phyloP scores from a whole-genome alignment of 2,113 vertebrate genomes.

The Marcusenius ussheri region DNA sequence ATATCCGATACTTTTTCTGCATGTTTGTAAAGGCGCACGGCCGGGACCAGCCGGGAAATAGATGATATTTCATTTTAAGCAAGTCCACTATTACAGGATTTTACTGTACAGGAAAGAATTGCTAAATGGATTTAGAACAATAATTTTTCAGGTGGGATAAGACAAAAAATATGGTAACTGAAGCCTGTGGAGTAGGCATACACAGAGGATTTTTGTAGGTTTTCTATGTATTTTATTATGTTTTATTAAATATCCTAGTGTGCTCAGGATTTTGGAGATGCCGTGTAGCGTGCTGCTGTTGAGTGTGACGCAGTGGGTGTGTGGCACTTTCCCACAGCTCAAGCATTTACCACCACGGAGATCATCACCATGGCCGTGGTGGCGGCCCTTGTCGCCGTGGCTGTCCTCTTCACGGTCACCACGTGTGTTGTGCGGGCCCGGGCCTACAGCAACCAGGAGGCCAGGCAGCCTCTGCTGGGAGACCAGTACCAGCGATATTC shows the following conservation, averaged over 20 bases:
- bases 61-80: no score
- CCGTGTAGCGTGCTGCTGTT: not conserved
- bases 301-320: not conserved
- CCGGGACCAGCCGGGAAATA: no score
- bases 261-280: not conserved
- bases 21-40: no score
- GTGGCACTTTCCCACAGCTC: slow-evolving; percentile 53
- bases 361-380: slow-evolving; percentile 81
- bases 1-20: no score
- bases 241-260: not conserved
- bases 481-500: slow-evolving; percentile 85
- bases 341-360: slow-evolving; percentile 69
- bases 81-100: no score
- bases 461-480: slow-evolving; percentile 78
- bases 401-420: slow-evolving; percentile 66
- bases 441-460: slow-evolving; percentile 59
- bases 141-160: not conserved
- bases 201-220: not conserved
- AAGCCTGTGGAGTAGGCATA: not conserved
- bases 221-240: not conserved
- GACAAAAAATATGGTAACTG: not conserved
- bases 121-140: not conserved
- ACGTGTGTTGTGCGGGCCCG: slow-evolving; percentile 65
- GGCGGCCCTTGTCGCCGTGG: slow-evolving; percentile 70
- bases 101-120: not conserved